Base-by-base conservation (phyloP, 2,888 invertebrate species). In the Stratiomys singularior region DNA sequence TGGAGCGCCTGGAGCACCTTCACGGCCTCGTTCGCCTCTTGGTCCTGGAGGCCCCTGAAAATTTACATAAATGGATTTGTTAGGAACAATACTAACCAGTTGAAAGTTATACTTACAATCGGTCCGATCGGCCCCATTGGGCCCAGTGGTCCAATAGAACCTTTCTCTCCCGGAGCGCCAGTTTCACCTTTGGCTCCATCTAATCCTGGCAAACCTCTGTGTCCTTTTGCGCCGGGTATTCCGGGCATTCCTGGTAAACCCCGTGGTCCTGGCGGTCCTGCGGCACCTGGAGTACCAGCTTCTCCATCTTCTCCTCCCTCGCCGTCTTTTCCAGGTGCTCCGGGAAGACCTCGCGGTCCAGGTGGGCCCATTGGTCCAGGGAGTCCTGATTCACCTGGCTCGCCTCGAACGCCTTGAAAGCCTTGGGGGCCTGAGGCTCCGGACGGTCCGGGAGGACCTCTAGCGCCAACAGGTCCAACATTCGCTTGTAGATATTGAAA, bases 101-200 rank as follows among this genome's bases (percentile, higher is more conserved):
- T 63, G 3, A 15, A 30, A 30, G 76, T 23, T 76, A 52, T 13
- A 79, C 82, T 81, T 82, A 85, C 84, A 47, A 82, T 82, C 82
- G 88, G 87, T 85, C 93, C 93, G 83, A 91, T 86, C 27, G 92
- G 91, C 5, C 96, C 94, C n/a, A 89, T 83, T 0, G 90, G 90
- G 13, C 94, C 96, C 86, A 92, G 90, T n/a, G 89, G 89, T 11
- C 95, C 95, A 27, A 88, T 87, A 0, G 90, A 87, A 1, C 94
- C 95, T 83, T 95, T 95, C 81, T 95, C 94, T 28, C 96, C 96
- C 2, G 88, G 77, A 1, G 88, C 84, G 0, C 96, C 96, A 84
- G 92, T 92, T 81, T 95, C 95, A 3, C 96, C 96, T 86, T 95
- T 96, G 2, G 91, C 88, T 0, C 96, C 96, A 83, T 95, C 94